phyloP scores from a whole-genome alignment of 2,113 vertebrate genomes.

The Axis porcinus region DNA sequence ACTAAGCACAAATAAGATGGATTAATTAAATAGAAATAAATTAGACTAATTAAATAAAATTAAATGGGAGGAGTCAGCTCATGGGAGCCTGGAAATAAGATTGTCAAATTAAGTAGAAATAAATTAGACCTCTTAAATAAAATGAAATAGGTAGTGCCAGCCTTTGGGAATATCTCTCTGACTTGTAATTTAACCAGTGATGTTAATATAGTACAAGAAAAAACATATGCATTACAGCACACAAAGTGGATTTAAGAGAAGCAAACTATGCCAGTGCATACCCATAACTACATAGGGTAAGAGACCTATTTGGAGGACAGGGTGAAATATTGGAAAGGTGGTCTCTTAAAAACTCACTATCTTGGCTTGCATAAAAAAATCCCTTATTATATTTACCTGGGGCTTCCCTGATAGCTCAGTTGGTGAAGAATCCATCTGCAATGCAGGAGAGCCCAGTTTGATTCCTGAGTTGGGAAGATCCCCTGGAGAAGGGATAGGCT shows the following conservation, averaged over 20 bases:
- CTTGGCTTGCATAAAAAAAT: not conserved
- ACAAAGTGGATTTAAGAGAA: not conserved
- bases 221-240: not conserved
- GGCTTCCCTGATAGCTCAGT: not conserved
- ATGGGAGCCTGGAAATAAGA: constrained; percentile 42
- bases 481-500: not conserved
- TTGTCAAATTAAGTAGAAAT: constrained; percentile 48
- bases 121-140: constrained; percentile 52
- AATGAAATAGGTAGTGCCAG: constrained; percentile 23
- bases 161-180: not conserved
- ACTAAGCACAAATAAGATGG: not conserved
- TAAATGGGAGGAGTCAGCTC: not conserved
- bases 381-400: not conserved
- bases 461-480: not conserved
- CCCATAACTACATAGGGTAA: not conserved
- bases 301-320: not conserved
- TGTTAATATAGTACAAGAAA: not conserved
- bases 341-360: not conserved
- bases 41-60: constrained; percentile 58
- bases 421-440: not conserved
- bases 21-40: constrained; percentile 56
- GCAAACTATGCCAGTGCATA: not conserved
- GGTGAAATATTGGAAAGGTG: not conserved
- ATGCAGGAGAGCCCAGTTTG: not conserved
- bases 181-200: constrained; percentile 30